Base-by-base conservation (phyloP, 2,888 invertebrate species). In the Spisula subtruncata region DNA sequence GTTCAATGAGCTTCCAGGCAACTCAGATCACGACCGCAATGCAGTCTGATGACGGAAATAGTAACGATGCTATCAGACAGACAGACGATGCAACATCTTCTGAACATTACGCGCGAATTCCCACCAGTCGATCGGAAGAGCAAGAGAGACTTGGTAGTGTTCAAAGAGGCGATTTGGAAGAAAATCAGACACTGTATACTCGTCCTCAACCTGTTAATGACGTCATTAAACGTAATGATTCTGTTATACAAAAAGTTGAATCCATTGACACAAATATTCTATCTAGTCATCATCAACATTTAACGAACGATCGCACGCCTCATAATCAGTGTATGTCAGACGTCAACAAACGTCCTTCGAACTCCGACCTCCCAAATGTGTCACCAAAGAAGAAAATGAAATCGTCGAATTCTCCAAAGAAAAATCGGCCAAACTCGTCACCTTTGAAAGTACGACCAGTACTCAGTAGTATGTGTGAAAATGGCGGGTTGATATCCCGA, bases 321-420 rank as follows among this genome's bases (percentile, higher is more conserved):
- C 32, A 66, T n/a, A 66, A 66, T n/a, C 60, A 66, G 25, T n/a
- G 60, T 56, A 41, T 20, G 46, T 56, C 82, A 54, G 86, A 86
- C 56, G 32, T 66, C 41, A 75, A 32, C 35, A 89, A 89, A 29
- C 60, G 89, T 29, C 75, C 60, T n/a, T 81, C 87, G 56, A 54
- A 87, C 25, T 48, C 83, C 0, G 89, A 89, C 10, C 75, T 54
- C n/a, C n/a, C 79, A 32, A 85, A 82, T 41, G 56, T 56, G 29
- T 90, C 90, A 25, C 90, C 90, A 41, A 86, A 86, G 16, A 90
- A 90, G 35, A 90, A 89, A 48, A 10, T 81, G 20, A 89, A 85
- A 51, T 41, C 54, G 14, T 6, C 25, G 0, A 80, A 87, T 66
- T 90, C 90, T 14, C 90, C 90, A 41, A 88, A 81, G 51, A 90